These are phyloP conservation scores for Pycnomerus fuliginosus DNA, from an alignment of 2,888 invertebrate genomes.

Conservation along the genomic window DNA sequence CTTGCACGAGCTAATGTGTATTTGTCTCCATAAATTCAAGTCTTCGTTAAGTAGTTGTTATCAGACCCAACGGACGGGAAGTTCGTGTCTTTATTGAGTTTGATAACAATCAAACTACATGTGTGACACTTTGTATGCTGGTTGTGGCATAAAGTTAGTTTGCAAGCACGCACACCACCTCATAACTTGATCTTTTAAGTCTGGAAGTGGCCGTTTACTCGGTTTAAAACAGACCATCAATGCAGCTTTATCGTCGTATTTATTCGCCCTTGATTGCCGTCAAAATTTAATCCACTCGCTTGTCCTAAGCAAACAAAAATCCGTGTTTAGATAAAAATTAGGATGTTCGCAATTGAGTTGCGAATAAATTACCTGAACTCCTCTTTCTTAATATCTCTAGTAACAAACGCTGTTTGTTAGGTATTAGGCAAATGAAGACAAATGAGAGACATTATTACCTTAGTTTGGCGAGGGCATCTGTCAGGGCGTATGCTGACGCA, in stretches of 20 bases:
- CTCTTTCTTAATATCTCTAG: constrained; percentile 38
- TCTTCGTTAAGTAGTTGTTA: constrained; percentile 20
- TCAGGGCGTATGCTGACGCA: constrained; percentile 40
- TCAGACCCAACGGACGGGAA: constrained; percentile 12
- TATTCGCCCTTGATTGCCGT: constrained; percentile 2
- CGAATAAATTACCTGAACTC: constrained; percentile 18
- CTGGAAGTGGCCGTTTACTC: constrained; percentile 27
- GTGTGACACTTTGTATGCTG: constrained; percentile 19
- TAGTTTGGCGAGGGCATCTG: constrained; percentile 48
- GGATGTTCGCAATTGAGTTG: no score
- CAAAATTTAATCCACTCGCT: no score
- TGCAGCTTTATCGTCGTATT: constrained; percentile 2
- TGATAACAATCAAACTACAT: constrained; percentile 21
- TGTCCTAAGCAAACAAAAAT: no score
- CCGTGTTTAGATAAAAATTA: no score
- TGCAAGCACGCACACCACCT: constrained; percentile 14
- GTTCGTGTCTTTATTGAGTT: constrained; percentile 20
- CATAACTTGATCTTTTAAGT: constrained; percentile 28
- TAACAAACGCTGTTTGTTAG: constrained; percentile 38
- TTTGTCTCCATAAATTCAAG: constrained; percentile 17
- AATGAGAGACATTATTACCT: constrained; percentile 52
- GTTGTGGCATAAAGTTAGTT: constrained; percentile 5
- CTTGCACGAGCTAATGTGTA: neutral
- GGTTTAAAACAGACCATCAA: constrained; percentile 13
- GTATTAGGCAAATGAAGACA: constrained; percentile 53